Conservation (phyloP, 1,140 invertebrate genomes). For the Zaprionus taronus region DNA sequence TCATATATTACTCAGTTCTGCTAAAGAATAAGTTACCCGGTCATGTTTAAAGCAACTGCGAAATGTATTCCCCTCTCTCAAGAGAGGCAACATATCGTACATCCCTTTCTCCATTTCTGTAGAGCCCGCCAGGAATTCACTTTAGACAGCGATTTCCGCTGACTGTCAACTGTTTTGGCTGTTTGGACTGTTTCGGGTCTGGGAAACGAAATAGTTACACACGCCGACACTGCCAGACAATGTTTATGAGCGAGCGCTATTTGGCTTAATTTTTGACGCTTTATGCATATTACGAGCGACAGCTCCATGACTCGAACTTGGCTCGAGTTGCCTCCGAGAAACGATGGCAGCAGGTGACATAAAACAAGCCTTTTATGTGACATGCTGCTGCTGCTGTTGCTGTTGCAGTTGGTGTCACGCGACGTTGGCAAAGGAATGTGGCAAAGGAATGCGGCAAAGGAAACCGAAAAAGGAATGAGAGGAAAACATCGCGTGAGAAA, state of each 20-base stretch:
- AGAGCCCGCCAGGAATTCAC: background rate
- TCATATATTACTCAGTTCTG: background rate
- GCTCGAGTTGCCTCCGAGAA: background rate
- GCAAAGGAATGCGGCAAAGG: slow-evolving; percentile 44
- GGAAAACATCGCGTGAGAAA: slow-evolving; percentile 60
- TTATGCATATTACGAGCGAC: slow-evolving; percentile 64
- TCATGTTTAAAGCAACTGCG: background rate
- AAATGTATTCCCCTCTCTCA: background rate
- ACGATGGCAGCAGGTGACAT: slow-evolving; percentile 65
- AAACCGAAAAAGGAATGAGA: slow-evolving; percentile 24
- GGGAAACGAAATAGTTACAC: slow-evolving; percentile 43
- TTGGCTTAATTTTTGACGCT: slow-evolving; percentile 56
- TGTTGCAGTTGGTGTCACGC: slow-evolving; percentile 76
- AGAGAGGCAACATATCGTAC: background rate
- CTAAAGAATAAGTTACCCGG: background rate
- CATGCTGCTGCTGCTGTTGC: slow-evolving; percentile 42
- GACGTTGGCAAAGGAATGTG: slow-evolving; percentile 44
- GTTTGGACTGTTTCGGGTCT: background rate
- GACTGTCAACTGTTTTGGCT: slow-evolving; percentile 28
- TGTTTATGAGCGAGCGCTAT: slow-evolving; percentile 32
- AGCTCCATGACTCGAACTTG: slow-evolving; percentile 24
- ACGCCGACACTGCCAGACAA: slow-evolving; percentile 35
- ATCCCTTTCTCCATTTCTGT: background rate
- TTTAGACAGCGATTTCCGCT: slow-evolving; percentile 30
- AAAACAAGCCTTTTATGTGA: slow-evolving; percentile 79